These are phyloP conservation scores for Pelobates cultripes DNA, from an alignment of 2,797 vertebrate genomes.

Conservation along the genomic window DNA sequence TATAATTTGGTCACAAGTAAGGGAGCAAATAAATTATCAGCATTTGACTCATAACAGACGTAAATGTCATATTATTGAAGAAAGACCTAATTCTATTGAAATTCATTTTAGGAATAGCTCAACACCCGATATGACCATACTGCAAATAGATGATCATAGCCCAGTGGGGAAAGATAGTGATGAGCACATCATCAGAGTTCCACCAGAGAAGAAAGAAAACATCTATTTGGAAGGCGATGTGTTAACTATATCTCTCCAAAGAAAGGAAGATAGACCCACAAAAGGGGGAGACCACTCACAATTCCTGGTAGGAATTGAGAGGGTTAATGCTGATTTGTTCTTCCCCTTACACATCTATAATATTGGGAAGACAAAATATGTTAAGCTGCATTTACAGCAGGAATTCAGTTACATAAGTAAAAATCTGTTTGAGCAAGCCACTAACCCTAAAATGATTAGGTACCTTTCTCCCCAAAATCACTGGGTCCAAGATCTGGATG, in stretches of 20 bases:
- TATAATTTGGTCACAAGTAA: neutral
- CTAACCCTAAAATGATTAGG: conserved; percentile 2
- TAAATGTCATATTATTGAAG: neutral
- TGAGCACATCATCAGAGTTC: neutral
- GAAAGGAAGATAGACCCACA: neutral
- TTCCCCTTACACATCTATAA: neutral
- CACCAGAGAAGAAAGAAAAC: neutral
- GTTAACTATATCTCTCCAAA: neutral
- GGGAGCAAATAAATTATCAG: neutral
- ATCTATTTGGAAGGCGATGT: neutral
- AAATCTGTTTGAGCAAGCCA: neutral
- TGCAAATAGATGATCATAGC: neutral
- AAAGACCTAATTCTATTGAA: neutral
- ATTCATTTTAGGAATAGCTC: neutral
- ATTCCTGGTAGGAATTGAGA: neutral
- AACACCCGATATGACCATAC: neutral
- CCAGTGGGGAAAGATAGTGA: neutral
- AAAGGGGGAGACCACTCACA: neutral
- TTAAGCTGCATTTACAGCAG: neutral
- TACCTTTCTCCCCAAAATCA: neutral
- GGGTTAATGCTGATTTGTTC: conserved; percentile 3
- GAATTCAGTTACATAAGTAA: neutral
- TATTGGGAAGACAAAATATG: neutral
- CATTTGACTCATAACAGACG: neutral
- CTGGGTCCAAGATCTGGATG: neutral